phyloP scores from a whole-genome alignment of 2,888 invertebrate genomes.

The Metallyticus violacea region DNA sequence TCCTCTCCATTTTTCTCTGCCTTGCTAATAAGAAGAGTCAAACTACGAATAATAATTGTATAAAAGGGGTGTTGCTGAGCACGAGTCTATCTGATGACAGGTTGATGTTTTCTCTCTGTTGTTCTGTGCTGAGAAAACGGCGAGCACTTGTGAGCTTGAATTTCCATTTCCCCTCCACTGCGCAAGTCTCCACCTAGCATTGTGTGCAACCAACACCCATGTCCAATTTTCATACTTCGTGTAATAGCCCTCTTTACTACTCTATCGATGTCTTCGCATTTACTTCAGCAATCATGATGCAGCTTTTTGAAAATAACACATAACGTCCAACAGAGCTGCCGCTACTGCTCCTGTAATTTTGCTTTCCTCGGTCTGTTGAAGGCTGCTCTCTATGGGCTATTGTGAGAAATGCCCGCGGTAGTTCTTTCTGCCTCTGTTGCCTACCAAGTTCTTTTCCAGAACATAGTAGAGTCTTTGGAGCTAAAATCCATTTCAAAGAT shows the following conservation, averaged over 20 bases:
- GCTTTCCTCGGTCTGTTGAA: no score
- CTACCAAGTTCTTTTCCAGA: no score
- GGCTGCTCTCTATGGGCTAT: background rate
- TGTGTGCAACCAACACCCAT: slow-evolving; percentile 19
- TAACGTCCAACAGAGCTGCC: background rate
- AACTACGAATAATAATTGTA: background rate
- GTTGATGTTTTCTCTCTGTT: background rate
- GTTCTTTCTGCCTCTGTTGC: background rate
- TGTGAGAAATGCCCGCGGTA: background rate
- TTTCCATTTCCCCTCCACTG: background rate
- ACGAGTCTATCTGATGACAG: background rate
- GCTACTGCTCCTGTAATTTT: background rate
- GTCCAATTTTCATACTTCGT: slow-evolving; percentile 7
- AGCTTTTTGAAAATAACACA: background rate
- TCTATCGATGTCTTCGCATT: background rate
- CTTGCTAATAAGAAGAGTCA: background rate
- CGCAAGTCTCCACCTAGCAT: slow-evolving; percentile 1
- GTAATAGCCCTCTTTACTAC: background rate
- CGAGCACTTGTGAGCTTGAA: background rate
- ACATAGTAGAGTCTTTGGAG: no score
- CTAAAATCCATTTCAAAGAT: no score
- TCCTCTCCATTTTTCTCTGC: background rate
- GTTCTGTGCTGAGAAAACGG: background rate
- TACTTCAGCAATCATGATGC: background rate
- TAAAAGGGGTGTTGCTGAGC: background rate